Conservation (phyloP, 2,888 invertebrate species). For the Mythimna vitellina region DNA sequence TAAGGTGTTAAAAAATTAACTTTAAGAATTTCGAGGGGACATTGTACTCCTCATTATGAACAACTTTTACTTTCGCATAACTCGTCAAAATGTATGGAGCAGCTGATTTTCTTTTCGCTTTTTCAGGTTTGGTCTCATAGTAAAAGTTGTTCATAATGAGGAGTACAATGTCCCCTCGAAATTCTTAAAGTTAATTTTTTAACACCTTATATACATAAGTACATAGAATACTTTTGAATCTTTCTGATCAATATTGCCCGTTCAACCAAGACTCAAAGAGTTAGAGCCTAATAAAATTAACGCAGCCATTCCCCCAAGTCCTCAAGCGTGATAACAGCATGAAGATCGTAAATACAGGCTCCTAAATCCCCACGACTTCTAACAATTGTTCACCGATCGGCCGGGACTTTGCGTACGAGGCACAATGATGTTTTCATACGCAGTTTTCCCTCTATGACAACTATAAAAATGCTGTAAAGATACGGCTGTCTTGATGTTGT, state of each 20-base stretch:
- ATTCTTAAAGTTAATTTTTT: too few relatives aligned
- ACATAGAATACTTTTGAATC: background rate
- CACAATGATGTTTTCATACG: conserved; percentile 17
- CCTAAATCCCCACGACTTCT: conserved; percentile 48
- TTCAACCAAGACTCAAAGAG: conserved; percentile 5
- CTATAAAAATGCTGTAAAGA: conserved; percentile 36
- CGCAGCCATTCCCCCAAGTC: conserved; percentile 34
- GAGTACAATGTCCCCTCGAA: too few relatives aligned
- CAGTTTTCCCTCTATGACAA: conserved; percentile 24
- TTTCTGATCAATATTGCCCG: background rate
- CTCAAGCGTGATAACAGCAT: conserved; percentile 40
- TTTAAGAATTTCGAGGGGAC: too few relatives aligned
- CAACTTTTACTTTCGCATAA: too few relatives aligned
- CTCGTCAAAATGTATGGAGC: too few relatives aligned
- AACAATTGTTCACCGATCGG: conserved; percentile 50
- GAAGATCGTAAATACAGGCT: conserved; percentile 51
- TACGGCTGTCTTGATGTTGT: background rate
- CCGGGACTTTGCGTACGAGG: conserved; percentile 33
- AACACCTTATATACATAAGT: too few relatives aligned
- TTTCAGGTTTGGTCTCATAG: too few relatives aligned
- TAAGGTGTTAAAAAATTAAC: too few relatives aligned
- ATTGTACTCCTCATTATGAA: too few relatives aligned
- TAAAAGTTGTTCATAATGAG: too few relatives aligned
- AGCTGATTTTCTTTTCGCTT: too few relatives aligned
- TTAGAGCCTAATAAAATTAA: conserved; percentile 40